Evolutionary conservation across 1,140 invertebrate genomes (phyloP).

Genomic region (Habropoda laboriosa): DNA sequence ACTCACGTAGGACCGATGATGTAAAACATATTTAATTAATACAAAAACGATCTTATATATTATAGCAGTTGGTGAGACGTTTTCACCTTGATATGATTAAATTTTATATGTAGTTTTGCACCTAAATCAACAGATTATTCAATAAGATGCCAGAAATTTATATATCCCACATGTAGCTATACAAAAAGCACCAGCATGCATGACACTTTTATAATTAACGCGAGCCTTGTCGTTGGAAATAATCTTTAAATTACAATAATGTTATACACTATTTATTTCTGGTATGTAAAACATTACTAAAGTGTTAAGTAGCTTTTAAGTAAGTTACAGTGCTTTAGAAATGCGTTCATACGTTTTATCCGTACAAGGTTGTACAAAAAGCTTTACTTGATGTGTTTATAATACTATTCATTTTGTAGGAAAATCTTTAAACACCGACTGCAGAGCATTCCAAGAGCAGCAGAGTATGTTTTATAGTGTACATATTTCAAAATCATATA

Average conservation of each 20-base stretch:
- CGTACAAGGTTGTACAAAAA: slow-evolving; percentile 54
- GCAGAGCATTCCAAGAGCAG: slow-evolving; percentile 52
- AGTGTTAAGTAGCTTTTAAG: slow-evolving; percentile 42
- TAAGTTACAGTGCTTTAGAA: slow-evolving; percentile 53
- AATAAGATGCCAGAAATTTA: slow-evolving; percentile 51
- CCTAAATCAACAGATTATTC: slow-evolving; percentile 38
- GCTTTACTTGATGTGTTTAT: slow-evolving; percentile 43
- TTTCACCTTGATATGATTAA: slow-evolving; percentile 64
- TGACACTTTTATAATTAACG: slow-evolving; percentile 55
- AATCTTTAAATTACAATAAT: slow-evolving; percentile 37
- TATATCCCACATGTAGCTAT: slow-evolving; percentile 63
- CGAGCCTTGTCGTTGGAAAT: slow-evolving; percentile 31
- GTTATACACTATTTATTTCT: slow-evolving; percentile 45
- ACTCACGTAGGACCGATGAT: slow-evolving; percentile 5
- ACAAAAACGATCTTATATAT: slow-evolving; percentile 23
- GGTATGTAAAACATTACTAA: slow-evolving; percentile 53
- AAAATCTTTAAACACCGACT: slow-evolving; percentile 58
- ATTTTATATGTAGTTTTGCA: slow-evolving; percentile 39
- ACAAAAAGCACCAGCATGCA: slow-evolving; percentile 70
- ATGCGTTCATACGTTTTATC: slow-evolving; percentile 30
- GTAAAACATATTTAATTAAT: slow-evolving; percentile 39
- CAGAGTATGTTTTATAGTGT: slow-evolving; percentile 35
- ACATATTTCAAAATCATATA: slow-evolving; percentile 37
- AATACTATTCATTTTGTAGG: slow-evolving; percentile 57
- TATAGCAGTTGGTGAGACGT: slow-evolving; percentile 24